phyloP scores from a whole-genome alignment of 2,113 vertebrate genomes.

The Lampris megalopsis region DNA sequence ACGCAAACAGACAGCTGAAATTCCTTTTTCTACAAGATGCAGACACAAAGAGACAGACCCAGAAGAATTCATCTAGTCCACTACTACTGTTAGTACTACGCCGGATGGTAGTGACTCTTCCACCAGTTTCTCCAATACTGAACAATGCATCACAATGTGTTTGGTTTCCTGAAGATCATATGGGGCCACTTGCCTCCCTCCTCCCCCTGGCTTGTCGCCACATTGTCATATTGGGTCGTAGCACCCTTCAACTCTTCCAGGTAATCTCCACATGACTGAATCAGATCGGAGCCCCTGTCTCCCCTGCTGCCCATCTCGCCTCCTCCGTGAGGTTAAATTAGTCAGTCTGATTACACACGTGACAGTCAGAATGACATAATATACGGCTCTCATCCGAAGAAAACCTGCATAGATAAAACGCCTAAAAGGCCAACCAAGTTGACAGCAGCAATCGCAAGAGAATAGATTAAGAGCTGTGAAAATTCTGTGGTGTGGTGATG shows the following conservation, averaged over 20 bases:
- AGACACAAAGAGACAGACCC: neutral
- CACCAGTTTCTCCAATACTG: conserved; percentile 11
- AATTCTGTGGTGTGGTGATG: too few relatives aligned
- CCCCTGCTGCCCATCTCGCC: conserved; percentile 20
- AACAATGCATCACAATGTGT: conserved; percentile 26
- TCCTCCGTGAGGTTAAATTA: neutral
- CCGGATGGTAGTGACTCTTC: conserved; percentile 12
- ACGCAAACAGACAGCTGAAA: neutral
- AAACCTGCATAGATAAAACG: neutral
- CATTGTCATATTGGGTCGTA: conserved; percentile 42
- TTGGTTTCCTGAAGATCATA: conserved; percentile 40
- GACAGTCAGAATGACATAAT: neutral
- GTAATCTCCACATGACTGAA: conserved; percentile 13
- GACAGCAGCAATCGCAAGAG: neutral
- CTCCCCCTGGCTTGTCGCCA: conserved; percentile 51
- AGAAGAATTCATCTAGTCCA: too few relatives aligned
- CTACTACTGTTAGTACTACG: neutral
- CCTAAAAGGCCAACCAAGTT: neutral
- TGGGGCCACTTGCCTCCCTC: conserved; percentile 12
- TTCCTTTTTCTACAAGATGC: neutral
- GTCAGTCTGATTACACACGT: conserved; percentile 7
- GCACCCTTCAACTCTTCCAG: neutral
- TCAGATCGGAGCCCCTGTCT: conserved; percentile 19
- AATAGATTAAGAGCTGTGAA: too few relatives aligned
- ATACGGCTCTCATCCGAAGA: neutral